These are phyloP conservation scores for Saturnia pavonia DNA, from an alignment of 2,888 invertebrate genomes.

Conservation along the genomic window DNA sequence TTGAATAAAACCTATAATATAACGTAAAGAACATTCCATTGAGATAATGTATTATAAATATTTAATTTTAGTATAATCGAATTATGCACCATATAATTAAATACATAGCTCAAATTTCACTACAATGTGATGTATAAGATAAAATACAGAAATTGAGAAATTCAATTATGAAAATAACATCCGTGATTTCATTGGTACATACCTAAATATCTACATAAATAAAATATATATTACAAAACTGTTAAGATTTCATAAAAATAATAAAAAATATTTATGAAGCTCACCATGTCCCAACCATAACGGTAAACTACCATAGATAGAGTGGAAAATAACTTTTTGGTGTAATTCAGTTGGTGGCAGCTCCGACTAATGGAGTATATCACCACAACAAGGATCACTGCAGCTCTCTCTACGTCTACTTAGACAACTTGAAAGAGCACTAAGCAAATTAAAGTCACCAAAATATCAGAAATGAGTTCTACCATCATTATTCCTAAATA, in stretches of 20 bases:
- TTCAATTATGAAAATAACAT: conserved; percentile 43
- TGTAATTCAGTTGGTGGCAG: conserved; percentile 10
- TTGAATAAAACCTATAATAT: conserved; percentile 60
- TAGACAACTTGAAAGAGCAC: conserved; percentile 71
- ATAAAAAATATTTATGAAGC: conserved; percentile 62
- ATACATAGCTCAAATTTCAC: conserved; percentile 38
- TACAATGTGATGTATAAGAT: conserved; percentile 47
- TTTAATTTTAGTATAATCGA: conserved; percentile 39
- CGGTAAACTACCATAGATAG: conserved; percentile 55
- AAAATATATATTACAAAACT: conserved; percentile 43
- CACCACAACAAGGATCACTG: conserved; percentile 42
- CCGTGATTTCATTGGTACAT: conserved; percentile 42
- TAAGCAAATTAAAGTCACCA: conserved; percentile 79
- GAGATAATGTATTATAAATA: conserved; percentile 38
- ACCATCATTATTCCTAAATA: conserved; percentile 64
- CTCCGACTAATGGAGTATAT: conserved; percentile 22
- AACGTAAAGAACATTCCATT: conserved; percentile 61
- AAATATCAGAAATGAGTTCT: conserved; percentile 74
- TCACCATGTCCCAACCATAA: conserved; percentile 60
- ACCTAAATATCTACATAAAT: conserved; percentile 15
- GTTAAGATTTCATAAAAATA: conserved; percentile 55
- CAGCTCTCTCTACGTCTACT: conserved; percentile 45
- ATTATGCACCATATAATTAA: conserved; percentile 12
- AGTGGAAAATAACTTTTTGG: conserved; percentile 47
- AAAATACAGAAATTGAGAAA: conserved; percentile 52